Base-by-base conservation (phyloP, 2,113 vertebrate species). In the Apaloderma vittatum region DNA sequence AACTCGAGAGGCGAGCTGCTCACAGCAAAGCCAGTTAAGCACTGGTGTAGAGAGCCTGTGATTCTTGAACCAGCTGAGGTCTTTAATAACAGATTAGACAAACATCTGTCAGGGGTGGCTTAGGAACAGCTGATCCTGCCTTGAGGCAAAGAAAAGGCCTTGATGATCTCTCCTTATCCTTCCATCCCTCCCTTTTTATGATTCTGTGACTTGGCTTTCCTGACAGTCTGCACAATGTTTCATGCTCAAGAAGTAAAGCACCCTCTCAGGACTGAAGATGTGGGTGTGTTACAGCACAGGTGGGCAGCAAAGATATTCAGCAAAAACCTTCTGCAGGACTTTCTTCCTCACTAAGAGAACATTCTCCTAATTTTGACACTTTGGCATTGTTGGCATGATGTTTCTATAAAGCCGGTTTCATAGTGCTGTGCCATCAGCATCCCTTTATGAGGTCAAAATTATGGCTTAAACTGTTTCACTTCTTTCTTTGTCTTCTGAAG, bases 21-120 rank as follows among this genome's bases (percentile, higher is more conserved):
- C 52, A 51, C 36, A 79, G 62, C n/a, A 93, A 90, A 94, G 67
- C 67, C 54, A 26, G 49, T 66, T 83, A 83, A 90, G 46, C 46
- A 54, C 58, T 62, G 62, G 8, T 11, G 52, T 17, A 15, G 24
- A 21, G 63, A 92, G 19, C 26, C 58, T 79, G 12, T 57, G 18
- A 62, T 79, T 88, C 62, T 86, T 77, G n/a, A 90, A 79, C 27
- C 74, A 65, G 11, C 14, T n/a, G n/a, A 43, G 24, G 46, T 88
- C 63, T 91, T 93, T 89, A 94, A 91, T 93, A 91, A 67, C 65
- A 81, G 65, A 81, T 85, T 75, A 93, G 85, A 63, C 51, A 84
- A 96, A 67, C 87, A 95, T 88, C 74, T 82, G 62, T 88, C 65
- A 93, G 81, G 51, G 93, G 80, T 29, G 29, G 48, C 30, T 92